Base-by-base conservation (phyloP, 2,113 vertebrate species). In the Chrysochloris asiatica region DNA sequence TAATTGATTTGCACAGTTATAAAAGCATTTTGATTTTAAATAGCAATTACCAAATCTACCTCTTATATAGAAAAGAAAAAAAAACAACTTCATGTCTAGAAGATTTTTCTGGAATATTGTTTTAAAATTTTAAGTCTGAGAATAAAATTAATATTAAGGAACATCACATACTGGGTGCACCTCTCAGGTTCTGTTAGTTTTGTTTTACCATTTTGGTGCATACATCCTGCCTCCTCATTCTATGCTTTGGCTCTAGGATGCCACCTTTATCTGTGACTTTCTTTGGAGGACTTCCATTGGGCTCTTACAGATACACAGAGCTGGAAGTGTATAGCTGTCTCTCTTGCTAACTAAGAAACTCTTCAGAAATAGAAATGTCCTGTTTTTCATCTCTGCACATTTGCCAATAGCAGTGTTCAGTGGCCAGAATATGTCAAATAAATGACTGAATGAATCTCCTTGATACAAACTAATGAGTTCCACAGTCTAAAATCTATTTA, bases 11-110 rank as follows among this genome's bases (percentile, higher is more conserved):
- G 13, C 48, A 83, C 26, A 50, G 14, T 94, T 80, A 65, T 61
- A 52, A 36, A 90, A 75, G 6, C 33, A 75, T 38, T 7, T 50
- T 83, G 8, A 63, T 87, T 86, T 92, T 84, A 89, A 81, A 43
- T 73, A 83, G 36, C 50, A 80, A 59, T 52, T 54, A 63, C 72
- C 78, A 1, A 67, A n/a, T 30, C 26, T 78, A 8, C 26, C 17
- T 59, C 19, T 75, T 38, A 48, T 8, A 21, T 2, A 43, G 22
- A n/a, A 24, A n/a, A 85, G 88, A 16, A 80, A 4, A 75, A 33
- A 33, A 33, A 9, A 56, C 24, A 59, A 59, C 9, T n/a, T 13
- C n/a, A 1, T 69, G 16, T 80, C 43, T 47, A 63, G 63, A 76
- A 12, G 77, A 13, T 59, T 83, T 92, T 85, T 10, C 36, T 43